Conservation (phyloP, 2,797 vertebrate species). For the Heterohyrax brucei region DNA sequence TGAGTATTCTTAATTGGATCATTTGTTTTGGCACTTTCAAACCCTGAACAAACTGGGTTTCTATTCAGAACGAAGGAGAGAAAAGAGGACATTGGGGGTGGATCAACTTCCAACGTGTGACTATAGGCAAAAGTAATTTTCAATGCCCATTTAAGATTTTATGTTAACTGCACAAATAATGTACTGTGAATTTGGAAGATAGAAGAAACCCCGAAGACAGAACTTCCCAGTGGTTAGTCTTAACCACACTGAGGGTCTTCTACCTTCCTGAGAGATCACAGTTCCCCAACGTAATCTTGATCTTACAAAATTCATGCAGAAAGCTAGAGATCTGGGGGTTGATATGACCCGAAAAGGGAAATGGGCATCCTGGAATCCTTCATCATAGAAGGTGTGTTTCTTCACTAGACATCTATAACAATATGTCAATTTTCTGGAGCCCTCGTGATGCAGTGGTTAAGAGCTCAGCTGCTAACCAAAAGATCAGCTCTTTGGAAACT, state of each 20-base stretch:
- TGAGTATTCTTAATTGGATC: background rate
- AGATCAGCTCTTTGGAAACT: too few species aligned
- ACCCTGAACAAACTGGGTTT: background rate
- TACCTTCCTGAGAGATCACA: conserved; percentile 16
- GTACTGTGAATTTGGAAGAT: background rate
- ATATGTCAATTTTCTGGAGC: background rate
- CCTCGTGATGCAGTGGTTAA: too few species aligned
- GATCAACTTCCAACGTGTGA: background rate
- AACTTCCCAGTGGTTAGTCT: background rate
- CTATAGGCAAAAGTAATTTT: background rate
- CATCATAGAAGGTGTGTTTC: background rate
- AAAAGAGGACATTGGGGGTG: background rate
- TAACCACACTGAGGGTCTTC: background rate
- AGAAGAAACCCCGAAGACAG: background rate
- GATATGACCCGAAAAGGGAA: background rate
- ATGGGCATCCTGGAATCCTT: background rate
- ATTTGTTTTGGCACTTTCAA: background rate
- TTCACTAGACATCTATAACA: background rate
- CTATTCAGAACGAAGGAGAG: background rate
- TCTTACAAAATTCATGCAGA: background rate
- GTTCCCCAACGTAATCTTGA: conserved; percentile 27
- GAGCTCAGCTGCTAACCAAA: too few species aligned
- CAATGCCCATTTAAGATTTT: background rate
- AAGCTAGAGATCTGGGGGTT: background rate
- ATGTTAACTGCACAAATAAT: background rate